Conservation (phyloP, 37 sponge, comb jelly and placozoan species). For the Theonella swinhoei region DNA sequence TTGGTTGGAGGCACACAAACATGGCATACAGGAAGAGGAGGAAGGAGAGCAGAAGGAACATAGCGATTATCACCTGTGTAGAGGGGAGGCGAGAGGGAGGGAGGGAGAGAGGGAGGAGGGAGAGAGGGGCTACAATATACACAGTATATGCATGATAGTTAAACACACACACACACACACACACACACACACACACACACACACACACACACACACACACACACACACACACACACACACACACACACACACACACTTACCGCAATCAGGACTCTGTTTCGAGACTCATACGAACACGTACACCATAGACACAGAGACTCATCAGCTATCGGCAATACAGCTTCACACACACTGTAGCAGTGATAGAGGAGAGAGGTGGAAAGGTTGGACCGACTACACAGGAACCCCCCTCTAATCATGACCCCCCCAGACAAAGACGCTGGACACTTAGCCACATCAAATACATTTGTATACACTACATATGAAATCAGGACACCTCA, state of each 20-base stretch:
- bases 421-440: too few relatives aligned
- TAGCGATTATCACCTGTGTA: background rate
- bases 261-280: constrained; percentile 5
- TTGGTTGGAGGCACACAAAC: background rate
- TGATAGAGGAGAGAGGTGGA: too few relatives aligned
- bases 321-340: background rate
- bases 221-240: constrained; percentile 21
- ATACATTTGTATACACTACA: background rate
- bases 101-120: background rate
- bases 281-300: constrained; percentile 9
- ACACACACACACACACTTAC: background rate
- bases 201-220: constrained; percentile 5
- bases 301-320: constrained; percentile 23
- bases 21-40: background rate
- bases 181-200: constrained; percentile 1
- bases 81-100: background rate
- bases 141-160: background rate
- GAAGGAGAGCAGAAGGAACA: background rate
- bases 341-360: background rate
- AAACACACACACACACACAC: too few relatives aligned
- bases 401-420: too few relatives aligned
- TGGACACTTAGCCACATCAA: too few relatives aligned
- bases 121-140: background rate
- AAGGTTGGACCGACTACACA: too few relatives aligned
- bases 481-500: background rate